These are phyloP conservation scores for Poecile atricapillus DNA, from an alignment of 2,113 vertebrate species.

Conservation along the genomic window DNA sequence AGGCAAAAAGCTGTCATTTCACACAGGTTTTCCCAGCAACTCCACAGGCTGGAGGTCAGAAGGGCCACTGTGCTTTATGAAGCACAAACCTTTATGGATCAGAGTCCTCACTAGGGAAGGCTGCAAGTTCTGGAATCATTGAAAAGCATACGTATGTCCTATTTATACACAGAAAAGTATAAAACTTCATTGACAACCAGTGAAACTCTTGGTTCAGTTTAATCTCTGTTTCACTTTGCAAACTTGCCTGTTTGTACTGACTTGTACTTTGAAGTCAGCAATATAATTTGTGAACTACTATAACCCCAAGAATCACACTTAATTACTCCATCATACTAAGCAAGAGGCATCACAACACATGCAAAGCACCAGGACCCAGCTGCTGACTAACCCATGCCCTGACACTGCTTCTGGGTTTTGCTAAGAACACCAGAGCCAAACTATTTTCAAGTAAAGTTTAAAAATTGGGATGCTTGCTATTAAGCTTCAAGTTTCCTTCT, in stretches of 20 bases:
- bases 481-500: slow-evolving; percentile 13
- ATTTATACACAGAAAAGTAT: neutral
- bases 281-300: neutral
- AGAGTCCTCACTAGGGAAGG: neutral
- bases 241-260: neutral
- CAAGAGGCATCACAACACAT: neutral
- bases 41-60: neutral
- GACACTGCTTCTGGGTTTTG: neutral
- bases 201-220: neutral
- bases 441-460: neutral
- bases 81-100: neutral
- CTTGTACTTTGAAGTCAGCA: neutral
- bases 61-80: neutral
- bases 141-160: neutral
- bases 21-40: neutral
- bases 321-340: neutral
- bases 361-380: neutral
- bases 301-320: neutral
- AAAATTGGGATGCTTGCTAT: neutral
- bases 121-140: neutral
- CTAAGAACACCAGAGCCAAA: neutral
- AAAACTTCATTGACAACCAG: neutral
- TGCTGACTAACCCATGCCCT: neutral
- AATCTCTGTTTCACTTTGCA: neutral
- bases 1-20: neutral